Conservation (phyloP, 2,113 vertebrate genomes). For the Hyperoodon ampullatus region DNA sequence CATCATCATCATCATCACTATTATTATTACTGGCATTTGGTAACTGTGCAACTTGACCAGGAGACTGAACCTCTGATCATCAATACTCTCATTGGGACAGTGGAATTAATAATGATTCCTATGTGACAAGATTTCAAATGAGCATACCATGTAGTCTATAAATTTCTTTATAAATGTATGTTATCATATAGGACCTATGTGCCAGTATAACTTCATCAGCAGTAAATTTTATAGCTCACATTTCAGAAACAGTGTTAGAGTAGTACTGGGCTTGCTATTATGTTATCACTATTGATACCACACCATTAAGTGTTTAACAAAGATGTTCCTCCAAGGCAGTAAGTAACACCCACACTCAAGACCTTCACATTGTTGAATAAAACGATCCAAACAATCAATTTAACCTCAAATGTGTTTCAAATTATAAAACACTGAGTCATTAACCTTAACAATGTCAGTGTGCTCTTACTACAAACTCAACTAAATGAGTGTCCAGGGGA, state of each 20-base stretch:
- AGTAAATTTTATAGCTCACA: not conserved
- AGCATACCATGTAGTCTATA: not conserved
- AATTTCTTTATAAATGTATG: not conserved
- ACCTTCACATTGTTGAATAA: constrained; percentile 78
- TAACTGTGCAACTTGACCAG: not conserved
- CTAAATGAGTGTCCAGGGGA: constrained; percentile 74
- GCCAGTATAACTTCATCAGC: not conserved
- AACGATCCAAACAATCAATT: constrained; percentile 82
- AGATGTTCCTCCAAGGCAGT: constrained; percentile 68
- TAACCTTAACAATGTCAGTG: constrained; percentile 85
- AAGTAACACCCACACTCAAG: constrained; percentile 68
- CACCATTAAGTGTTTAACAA: constrained; percentile 63
- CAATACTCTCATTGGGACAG: not conserved
- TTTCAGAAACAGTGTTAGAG: constrained; percentile 5
- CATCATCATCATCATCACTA: not conserved
- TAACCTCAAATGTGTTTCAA: constrained; percentile 81
- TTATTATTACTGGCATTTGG: not conserved
- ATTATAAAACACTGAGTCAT: constrained; percentile 82
- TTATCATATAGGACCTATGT: not conserved
- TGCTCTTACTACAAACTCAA: constrained; percentile 70
- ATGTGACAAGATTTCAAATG: not conserved
- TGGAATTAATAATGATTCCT: not conserved
- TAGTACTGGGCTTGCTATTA: not conserved
- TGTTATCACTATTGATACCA: not conserved
- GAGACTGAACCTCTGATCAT: not conserved